phyloP scores from a whole-genome alignment of 2,113 vertebrate species.

The Nerophis lumbriciformis region DNA sequence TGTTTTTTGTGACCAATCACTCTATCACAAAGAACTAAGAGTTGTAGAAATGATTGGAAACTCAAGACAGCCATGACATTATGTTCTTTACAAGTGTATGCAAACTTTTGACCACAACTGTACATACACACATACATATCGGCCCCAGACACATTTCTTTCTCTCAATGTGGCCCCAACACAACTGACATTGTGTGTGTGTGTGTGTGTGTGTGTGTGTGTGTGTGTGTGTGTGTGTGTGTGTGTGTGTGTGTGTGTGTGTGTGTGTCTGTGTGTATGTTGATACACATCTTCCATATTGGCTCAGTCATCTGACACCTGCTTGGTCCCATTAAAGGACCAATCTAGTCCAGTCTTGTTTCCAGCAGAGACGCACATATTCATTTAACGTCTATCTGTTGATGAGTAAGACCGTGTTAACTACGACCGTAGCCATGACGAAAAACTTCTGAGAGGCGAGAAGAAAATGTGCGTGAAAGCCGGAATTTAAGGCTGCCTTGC shows the following conservation, averaged over 20 bases:
- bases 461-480: neutral
- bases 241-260: neutral
- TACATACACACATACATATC: too few relatives aligned
- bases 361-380: neutral
- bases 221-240: too few relatives aligned
- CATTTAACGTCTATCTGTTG: neutral
- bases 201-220: too few relatives aligned
- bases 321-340: slow-evolving; percentile 13
- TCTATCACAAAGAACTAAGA: too few relatives aligned
- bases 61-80: too few relatives aligned
- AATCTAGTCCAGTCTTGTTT: slow-evolving; percentile 10
- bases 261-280: neutral
- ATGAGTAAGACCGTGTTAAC: neutral
- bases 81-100: too few relatives aligned
- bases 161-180: too few relatives aligned
- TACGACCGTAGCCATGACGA: neutral
- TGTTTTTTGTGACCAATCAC: too few relatives aligned
- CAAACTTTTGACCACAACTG: too few relatives aligned
- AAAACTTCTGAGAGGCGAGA: neutral
- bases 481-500: neutral
- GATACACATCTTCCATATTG: slow-evolving; percentile 49
- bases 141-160: too few relatives aligned
- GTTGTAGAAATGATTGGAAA: too few relatives aligned
- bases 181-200: slow-evolving; percentile 3
- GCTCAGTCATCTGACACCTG: slow-evolving; percentile 41